phyloP scores from a whole-genome alignment of 2,888 invertebrate genomes.

The Mylabris sibirica region DNA sequence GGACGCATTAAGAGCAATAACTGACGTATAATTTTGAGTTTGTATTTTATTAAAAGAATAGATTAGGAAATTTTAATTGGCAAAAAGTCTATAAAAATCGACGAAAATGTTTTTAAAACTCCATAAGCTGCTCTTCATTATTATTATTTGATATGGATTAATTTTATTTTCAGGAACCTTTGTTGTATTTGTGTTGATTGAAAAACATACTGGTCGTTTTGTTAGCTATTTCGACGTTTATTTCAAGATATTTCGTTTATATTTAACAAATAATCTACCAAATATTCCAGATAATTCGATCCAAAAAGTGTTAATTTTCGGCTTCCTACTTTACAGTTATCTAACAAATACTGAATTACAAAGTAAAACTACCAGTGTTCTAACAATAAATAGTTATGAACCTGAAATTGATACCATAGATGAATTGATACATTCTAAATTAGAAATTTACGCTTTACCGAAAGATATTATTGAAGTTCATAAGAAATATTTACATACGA shows the following conservation, averaged over 20 bases:
- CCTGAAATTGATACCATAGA: slow-evolving; percentile 37
- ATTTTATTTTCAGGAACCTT: neutral
- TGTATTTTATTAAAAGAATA: too few species aligned
- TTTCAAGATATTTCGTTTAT: slow-evolving; percentile 22
- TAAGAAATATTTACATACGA: slow-evolving; percentile 34
- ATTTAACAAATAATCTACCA: slow-evolving; percentile 21
- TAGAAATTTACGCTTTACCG: slow-evolving; percentile 30
- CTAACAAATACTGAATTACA: slow-evolving; percentile 29
- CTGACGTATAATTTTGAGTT: too few species aligned
- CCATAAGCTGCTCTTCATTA: too few species aligned
- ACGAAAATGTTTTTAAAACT: too few species aligned
- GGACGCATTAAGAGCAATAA: neutral
- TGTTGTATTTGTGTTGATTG: neutral
- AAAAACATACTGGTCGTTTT: neutral
- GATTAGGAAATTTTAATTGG: too few species aligned
- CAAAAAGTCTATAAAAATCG: too few species aligned
- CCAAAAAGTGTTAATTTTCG: slow-evolving; percentile 27
- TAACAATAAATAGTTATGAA: slow-evolving; percentile 28
- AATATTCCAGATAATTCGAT: slow-evolving; percentile 18
- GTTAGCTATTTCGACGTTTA: neutral
- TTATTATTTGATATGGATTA: too few species aligned
- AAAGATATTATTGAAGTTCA: slow-evolving; percentile 30
- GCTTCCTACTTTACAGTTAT: slow-evolving; percentile 28
- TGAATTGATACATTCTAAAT: slow-evolving; percentile 23
- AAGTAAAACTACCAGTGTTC: slow-evolving; percentile 34